Percentiles rank a stretch among this genome's conserved stretches.
Conservation (phyloP, 1,140 invertebrate species). For the Nephila pilipes region DNA sequence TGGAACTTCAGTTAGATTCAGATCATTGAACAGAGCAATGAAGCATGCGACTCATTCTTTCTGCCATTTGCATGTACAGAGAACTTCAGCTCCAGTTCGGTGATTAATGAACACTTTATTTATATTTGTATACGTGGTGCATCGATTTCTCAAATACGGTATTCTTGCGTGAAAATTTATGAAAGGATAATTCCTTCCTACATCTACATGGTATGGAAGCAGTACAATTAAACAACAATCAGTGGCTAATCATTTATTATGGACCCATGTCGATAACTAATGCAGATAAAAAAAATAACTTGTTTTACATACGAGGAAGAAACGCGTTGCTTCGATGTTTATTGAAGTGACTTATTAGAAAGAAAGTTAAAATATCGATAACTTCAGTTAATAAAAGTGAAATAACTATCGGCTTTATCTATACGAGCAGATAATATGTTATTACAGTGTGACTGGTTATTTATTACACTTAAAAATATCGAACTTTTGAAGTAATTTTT, state of each 20-base stretch:
- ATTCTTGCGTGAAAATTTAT: constrained; percentile 53
- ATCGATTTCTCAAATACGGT: constrained; percentile 33
- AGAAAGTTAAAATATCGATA: constrained; percentile 15
- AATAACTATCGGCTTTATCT: background rate
- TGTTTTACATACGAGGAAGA: background rate
- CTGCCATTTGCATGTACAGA: constrained; percentile 55
- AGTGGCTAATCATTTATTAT: constrained; percentile 40
- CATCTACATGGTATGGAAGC: background rate
- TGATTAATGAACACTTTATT: constrained; percentile 62
- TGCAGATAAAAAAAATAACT: constrained; percentile 1
- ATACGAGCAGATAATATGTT: background rate
- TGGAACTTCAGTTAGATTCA: constrained; percentile 39
- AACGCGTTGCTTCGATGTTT: background rate
- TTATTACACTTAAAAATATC: background rate
- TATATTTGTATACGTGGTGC: constrained; percentile 28
- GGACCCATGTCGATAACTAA: constrained; percentile 38
- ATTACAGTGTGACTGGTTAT: background rate
- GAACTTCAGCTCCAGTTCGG: background rate
- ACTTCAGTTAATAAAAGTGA: background rate
- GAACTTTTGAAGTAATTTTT: background rate
- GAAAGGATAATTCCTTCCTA: background rate
- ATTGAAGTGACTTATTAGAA: constrained; percentile 6
- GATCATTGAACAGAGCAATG: constrained; percentile 46
- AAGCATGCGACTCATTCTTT: constrained; percentile 45
- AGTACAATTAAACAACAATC: constrained; percentile 64